Base-by-base conservation (phyloP, 2,797 vertebrate genomes). In the Margarornis squamiger region DNA sequence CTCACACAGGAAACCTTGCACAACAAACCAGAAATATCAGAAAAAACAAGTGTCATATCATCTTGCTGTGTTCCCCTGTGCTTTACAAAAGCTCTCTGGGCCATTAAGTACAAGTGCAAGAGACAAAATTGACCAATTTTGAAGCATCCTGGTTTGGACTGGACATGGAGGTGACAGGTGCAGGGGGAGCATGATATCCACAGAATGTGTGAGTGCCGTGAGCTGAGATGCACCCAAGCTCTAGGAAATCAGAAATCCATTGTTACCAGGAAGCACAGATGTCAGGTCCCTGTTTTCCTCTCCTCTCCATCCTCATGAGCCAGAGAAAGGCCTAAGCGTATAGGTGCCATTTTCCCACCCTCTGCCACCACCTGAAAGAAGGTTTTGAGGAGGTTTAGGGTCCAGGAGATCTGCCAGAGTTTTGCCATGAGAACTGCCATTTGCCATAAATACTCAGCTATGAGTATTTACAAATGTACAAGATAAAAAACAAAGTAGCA, bases 81-180 rank as follows among this genome's bases (percentile, higher is more conserved):
- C 41, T 78, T 88, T 34, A 1, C 34, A 10, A 65, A 73, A 49
- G 22, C 62, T 48, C 76, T 52, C 32, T 18, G 38, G 73, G 45
- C 52, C 12, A 6, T 74, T 77, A 57, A 49, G 55, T 45, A 18
- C 21, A 63, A 58, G 38, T 3, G 2, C 75, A 49, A 57, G 43
- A 43, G 78, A 74, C 54, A 65, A 73, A 52, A 59, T 21, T 12
- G 10, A 20, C 13, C 8, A 10, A 4, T 65, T 88, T 68, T 30
- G 43, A 54, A 76, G 39, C 15, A 5, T 34, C 12, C 52, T 13
- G 1, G 5, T 54, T 59, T 66, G 43, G 45, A 16, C n/a, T 18
- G 43, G 20, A n/a, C 0, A 0, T n/a, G 29, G 48, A 88, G 30
- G 59, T 26, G 14, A 29, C 1, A 45, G 26, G 57, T 57, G 22